Base-by-base conservation (phyloP, 2,888 invertebrate genomes). In the Cremastinae sp. region DNA sequence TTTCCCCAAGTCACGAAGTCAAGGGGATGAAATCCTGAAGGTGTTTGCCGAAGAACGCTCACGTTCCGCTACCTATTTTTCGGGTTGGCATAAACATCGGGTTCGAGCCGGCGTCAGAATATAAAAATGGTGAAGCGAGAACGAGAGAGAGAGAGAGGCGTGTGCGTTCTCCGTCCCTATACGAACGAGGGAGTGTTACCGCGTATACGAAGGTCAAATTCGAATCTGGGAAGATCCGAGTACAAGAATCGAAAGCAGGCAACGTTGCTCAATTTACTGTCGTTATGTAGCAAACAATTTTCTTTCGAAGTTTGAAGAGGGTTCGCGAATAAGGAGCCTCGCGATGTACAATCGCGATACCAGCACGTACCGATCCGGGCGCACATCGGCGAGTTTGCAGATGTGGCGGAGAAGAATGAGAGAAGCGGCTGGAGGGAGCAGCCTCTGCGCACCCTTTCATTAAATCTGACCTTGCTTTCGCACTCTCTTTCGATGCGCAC, bases 381-480 rank as follows among this genome's bases (percentile, higher is more conserved):
- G 22, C 28, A 47, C 49, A 43, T 14, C 18, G 41, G 28, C 49
- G n/a, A 62, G 36, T 12, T 58, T 51, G 41, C 16, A 36, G 43
- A 43, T 53, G 49, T 41, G 22, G 45, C 51, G 20, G 28, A 16
- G 36, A 28, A 54, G 53, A 41, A 18, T 41, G 43, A 38, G 20
- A 43, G 14, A 53, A 28, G 28, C 2, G 56, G 51, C 62, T 64
- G 62, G 45, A 22, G 36, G 41, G 53, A 54, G 59, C 64, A 64
- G 47, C 47, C 36, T n/a, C n/a, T n/a, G n/a, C 38, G 14, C 45
- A 59, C 68, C 38, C 68, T 59, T 43, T 69, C 70, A 79, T 77
- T 72, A 79, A 79, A 79, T 79, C 66, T 73, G 77, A 73, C 79
- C 79, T 79, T 78, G 77, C 72, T 69, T 74, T 72, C 78, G 73